Evolutionary conservation across 1,140 invertebrate species (phyloP).

Genomic region (Heterodera schachtii): DNA sequence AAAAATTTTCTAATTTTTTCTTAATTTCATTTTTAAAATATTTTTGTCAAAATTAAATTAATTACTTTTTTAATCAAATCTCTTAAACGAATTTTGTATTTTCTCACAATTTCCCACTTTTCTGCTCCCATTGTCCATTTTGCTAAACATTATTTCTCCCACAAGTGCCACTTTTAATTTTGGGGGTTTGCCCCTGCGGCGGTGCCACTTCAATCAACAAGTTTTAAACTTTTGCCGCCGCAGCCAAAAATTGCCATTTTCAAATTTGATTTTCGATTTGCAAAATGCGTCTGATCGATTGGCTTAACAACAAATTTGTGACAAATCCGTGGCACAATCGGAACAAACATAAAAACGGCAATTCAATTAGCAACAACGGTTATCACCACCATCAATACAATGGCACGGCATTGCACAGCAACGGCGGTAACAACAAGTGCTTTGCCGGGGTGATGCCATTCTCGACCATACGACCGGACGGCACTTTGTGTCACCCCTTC

Average conservation of each 20-base stretch:
- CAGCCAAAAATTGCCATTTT: neutral
- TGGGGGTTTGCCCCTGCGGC: neutral
- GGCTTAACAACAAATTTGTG: neutral
- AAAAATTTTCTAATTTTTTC: neutral
- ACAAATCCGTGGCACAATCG: neutral
- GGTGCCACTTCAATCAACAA: neutral
- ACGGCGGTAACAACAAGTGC: neutral
- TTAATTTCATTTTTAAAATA: neutral
- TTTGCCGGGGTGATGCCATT: slow-evolving; percentile 1
- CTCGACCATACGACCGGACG: neutral
- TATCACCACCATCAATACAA: neutral
- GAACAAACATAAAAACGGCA: too few species aligned
- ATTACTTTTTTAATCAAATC: neutral
- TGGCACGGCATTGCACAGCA: slow-evolving; percentile 6
- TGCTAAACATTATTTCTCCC: slow-evolving; percentile 3
- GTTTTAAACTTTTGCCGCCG: neutral
- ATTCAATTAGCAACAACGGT: neutral
- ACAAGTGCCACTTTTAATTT: slow-evolving; percentile 20
- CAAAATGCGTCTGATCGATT: slow-evolving; percentile 21
- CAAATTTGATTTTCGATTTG: neutral
- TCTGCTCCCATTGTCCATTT: neutral
- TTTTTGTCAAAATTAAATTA: neutral
- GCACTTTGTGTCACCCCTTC: neutral
- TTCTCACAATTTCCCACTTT: neutral
- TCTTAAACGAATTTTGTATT: neutral